Conservation (phyloP, 2,797 vertebrate species). For the Enteromius trimaculatus region DNA sequence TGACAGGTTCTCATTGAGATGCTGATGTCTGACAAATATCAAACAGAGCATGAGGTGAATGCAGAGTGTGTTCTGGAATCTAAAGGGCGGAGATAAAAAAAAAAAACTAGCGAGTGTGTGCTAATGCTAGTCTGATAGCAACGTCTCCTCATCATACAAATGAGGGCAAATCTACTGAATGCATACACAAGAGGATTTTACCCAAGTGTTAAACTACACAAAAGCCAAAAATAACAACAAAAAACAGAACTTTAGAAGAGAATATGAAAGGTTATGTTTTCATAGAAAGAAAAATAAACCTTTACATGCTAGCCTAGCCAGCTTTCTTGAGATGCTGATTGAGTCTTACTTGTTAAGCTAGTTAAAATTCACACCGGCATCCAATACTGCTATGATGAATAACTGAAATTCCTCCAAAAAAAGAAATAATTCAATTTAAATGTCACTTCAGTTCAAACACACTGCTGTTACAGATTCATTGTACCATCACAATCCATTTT, state of each 20-base stretch:
- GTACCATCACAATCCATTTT: constrained; percentile 32
- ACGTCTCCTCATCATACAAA: constrained; percentile 49
- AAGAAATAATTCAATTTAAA: constrained; percentile 27
- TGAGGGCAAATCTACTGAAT: constrained; percentile 44
- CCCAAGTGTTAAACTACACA: background rate
- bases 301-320: background rate
- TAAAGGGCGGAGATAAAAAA: constrained; percentile 54
- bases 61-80: constrained; percentile 55
- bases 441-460: constrained; percentile 33
- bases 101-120: constrained; percentile 12
- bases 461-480: constrained; percentile 5
- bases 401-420: constrained; percentile 21
- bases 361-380: constrained; percentile 14
- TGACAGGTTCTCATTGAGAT: constrained; percentile 63
- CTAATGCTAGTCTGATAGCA: constrained; percentile 30
- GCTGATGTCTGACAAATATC: constrained; percentile 65
- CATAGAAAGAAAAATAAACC: background rate
- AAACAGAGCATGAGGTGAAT: constrained; percentile 60
- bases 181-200: constrained; percentile 16
- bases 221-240: background rate
- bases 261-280: background rate
- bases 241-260: background rate
- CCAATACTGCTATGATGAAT: background rate
- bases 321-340: constrained; percentile 5
- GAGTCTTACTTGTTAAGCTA: background rate